phyloP scores from a whole-genome alignment of 37 sponge, comb jelly and placozoan genomes.

The Bolinopsis microptera region DNA sequence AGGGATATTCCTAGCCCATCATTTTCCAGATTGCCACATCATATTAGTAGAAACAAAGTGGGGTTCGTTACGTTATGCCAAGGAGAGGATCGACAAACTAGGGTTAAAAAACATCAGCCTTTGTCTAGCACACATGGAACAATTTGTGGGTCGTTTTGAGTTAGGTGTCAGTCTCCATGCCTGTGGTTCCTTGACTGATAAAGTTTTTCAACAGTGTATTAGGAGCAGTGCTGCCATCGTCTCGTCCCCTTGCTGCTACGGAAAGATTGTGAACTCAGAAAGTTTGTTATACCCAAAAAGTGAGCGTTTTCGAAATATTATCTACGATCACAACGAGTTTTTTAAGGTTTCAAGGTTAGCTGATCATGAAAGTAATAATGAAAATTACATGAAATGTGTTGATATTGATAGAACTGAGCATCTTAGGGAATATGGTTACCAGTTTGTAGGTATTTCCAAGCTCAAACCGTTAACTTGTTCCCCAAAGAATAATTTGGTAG shows the following conservation, averaged over 20 bases:
- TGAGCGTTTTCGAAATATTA: neutral
- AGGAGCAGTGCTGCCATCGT: slow-evolving; percentile 7
- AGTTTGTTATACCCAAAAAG: neutral
- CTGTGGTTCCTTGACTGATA: slow-evolving; percentile 26
- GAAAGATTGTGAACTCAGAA: neutral
- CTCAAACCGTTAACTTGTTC: slow-evolving; percentile 55
- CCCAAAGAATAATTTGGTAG: slow-evolving; percentile 41
- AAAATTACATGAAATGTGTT: slow-evolving; percentile 34
- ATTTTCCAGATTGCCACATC: slow-evolving; percentile 21
- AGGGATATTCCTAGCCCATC: slow-evolving; percentile 43
- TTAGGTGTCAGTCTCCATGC: slow-evolving; percentile 58
- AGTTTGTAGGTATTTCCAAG: slow-evolving; percentile 33
- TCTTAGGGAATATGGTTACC: neutral
- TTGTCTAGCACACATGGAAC: slow-evolving; percentile 17
- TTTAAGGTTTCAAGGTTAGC: neutral
- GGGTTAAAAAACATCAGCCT: neutral
- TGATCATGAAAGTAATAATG: neutral
- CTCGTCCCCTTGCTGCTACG: slow-evolving; percentile 52
- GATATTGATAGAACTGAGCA: slow-evolving; percentile 29
- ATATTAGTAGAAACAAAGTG: slow-evolving; percentile 35
- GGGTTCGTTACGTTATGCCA: slow-evolving; percentile 49
- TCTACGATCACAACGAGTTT: neutral
- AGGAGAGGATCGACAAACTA: slow-evolving; percentile 37
- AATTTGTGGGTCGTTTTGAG: slow-evolving; percentile 13
- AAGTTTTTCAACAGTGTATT: neutral